Evolutionary conservation across 2,797 vertebrate genomes (phyloP).

Genomic region (Argentina silus): DNA sequence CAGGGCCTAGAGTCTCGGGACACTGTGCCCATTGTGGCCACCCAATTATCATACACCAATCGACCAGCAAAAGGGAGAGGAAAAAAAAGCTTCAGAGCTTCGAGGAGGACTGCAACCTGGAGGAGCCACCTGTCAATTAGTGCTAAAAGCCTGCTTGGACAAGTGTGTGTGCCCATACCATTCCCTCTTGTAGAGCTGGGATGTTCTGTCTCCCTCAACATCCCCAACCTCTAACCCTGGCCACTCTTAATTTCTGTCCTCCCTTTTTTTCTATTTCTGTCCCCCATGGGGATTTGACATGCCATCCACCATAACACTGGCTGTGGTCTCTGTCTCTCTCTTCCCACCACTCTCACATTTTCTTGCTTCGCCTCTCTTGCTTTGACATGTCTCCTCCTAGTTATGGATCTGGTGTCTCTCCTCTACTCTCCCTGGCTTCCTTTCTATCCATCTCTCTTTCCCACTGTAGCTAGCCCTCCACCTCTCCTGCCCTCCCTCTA

Average conservation of each 20-base stretch:
- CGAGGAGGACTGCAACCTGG: constrained; percentile 62
- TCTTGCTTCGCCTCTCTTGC: constrained; percentile 24
- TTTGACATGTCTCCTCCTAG: constrained; percentile 58
- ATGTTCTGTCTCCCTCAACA: constrained; percentile 4
- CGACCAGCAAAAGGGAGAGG: constrained; percentile 51
- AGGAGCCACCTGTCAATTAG: constrained; percentile 71
- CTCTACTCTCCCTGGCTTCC: constrained; percentile 40
- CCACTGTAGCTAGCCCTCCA: not conserved
- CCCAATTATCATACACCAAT: constrained; percentile 74
- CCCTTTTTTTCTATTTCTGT: not conserved
- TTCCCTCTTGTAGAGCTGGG: constrained; percentile 10
- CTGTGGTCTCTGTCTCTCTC: not conserved
- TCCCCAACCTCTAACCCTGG: constrained; percentile 10
- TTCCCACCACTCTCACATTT: not conserved
- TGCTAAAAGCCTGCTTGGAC: constrained; percentile 58
- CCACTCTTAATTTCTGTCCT: constrained; percentile 16
- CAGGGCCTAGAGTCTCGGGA: constrained; percentile 55
- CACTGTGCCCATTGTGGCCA: constrained; percentile 55
- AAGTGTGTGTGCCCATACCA: constrained; percentile 31
- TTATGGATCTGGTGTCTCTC: constrained; percentile 65
- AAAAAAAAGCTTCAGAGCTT: constrained; percentile 25
- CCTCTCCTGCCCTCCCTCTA: not conserved
- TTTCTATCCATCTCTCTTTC: constrained; percentile 8
- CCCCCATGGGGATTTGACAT: not conserved
- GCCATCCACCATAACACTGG: not conserved